Evolutionary conservation across 2,113 vertebrate species (phyloP).

Genomic region (Pedetes capensis): DNA sequence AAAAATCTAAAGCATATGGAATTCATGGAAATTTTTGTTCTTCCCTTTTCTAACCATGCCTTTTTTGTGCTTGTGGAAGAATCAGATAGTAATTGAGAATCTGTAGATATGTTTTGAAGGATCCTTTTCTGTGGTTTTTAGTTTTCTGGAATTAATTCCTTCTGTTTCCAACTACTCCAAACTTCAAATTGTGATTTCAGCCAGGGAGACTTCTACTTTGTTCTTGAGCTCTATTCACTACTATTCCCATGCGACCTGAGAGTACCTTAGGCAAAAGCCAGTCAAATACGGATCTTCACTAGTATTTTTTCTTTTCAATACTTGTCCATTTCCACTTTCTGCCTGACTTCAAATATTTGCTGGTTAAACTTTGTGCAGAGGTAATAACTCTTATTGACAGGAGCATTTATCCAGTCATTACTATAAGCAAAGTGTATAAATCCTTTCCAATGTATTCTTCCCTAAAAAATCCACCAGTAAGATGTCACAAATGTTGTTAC

Average conservation of each 20-base stretch:
- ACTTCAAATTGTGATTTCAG: not conserved
- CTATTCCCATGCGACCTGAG: too few relatives aligned
- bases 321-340: not conserved
- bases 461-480: not conserved
- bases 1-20: not conserved
- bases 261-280: not conserved
- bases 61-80: not conserved
- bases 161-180: not conserved
- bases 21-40: not conserved
- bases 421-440: not conserved
- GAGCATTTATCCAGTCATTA: not conserved
- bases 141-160: not conserved
- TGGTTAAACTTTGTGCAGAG: not conserved
- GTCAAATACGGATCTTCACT: not conserved
- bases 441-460: not conserved
- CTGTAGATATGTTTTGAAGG: not conserved
- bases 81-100: not conserved
- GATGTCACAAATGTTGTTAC: not conserved
- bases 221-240: not conserved
- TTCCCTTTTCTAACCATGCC: not conserved
- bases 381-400: not conserved
- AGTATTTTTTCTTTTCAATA: not conserved
- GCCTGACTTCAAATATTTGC: not conserved
- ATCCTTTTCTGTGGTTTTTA: not conserved
- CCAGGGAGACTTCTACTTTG: not conserved